Conservation (phyloP, 2,888 invertebrate genomes). For the Phrixothrix hirtus region DNA sequence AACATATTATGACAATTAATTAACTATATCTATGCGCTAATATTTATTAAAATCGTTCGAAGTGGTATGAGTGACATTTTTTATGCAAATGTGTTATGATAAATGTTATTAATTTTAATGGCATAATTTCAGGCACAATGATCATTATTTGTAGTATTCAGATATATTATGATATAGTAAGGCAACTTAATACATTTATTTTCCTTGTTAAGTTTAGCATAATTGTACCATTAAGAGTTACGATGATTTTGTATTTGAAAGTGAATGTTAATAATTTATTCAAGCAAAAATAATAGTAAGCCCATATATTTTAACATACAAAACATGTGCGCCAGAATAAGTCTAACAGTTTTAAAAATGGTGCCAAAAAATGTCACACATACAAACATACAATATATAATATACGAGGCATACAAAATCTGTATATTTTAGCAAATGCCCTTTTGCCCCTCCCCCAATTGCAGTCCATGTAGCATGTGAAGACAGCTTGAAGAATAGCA, state of each 20-base stretch:
- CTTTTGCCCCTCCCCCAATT: slow-evolving; percentile 56
- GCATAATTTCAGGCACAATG: too few species aligned
- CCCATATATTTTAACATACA: slow-evolving; percentile 15
- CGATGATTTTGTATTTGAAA: slow-evolving; percentile 12
- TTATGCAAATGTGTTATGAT: slow-evolving; percentile 16
- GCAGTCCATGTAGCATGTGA: slow-evolving; percentile 58
- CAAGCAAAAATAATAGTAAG: slow-evolving; percentile 19
- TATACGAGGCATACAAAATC: slow-evolving; percentile 56
- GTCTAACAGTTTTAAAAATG: slow-evolving; percentile 26
- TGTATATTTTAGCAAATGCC: slow-evolving; percentile 50
- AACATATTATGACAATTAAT: slow-evolving; percentile 32
- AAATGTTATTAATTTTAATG: slow-evolving; percentile 4
- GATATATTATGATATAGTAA: slow-evolving; percentile 17
- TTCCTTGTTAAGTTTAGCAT: slow-evolving; percentile 10
- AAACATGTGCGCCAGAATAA: slow-evolving; percentile 19
- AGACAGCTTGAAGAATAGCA: slow-evolving; percentile 58
- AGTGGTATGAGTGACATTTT: slow-evolving; percentile 53
- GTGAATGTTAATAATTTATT: slow-evolving; percentile 12
- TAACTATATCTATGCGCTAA: slow-evolving; percentile 22
- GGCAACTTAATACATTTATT: slow-evolving; percentile 25
- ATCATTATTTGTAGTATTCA: too few species aligned
- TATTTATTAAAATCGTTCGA: slow-evolving; percentile 26
- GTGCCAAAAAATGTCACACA: slow-evolving; percentile 53
- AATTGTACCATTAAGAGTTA: slow-evolving; percentile 3
- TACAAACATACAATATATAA: slow-evolving; percentile 49